Evolutionary conservation across 2,113 vertebrate genomes (phyloP), one percentile per base, ranked within the genome.

Genomic region (Aphelocoma coerulescens): DNA sequence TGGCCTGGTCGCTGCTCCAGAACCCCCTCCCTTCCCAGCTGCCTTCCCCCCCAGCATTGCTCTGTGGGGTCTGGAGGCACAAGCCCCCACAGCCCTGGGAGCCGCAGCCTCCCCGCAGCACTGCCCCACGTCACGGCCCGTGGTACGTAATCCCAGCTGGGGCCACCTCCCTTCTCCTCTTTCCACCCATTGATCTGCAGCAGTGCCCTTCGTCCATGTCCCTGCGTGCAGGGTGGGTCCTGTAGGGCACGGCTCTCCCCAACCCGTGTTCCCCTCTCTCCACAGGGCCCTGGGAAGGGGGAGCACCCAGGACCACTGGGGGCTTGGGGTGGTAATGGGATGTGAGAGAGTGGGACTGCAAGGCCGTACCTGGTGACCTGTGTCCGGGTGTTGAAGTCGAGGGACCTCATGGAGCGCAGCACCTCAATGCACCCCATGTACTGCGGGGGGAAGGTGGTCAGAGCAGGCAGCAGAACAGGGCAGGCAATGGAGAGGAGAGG

Each of bases 351-450:
- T 0, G 3, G 37, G 39, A 17, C 19, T 0, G 6, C 12, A 17
- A 21, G 67, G 68, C 28, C 76, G 83, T 98, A 99, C 99, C 99
- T 99, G 71, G 99, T 99, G 95, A 99, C 99, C 95, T 99, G 99
- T 11, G 99, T 99, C 59, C 99, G 97, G 2, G 99, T 99, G 97
- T 98, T 99, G 96, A 99, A 99, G 95, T 99, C 99, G 68, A 99
- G 97, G 28, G 99, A 99, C 35, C 99, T 98, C 99, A 99, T 99
- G 30, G 99, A 99, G 62, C 99, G 99, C 62, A 99, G 95, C 62
- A 99, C 99, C 95, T 99, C 99, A 8, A 99, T 99, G 96, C 99
- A 99, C 80, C 99, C 99, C 99, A 99, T 99, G 97, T 99, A 99
- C 99, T 99, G 95, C 0, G 3, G 49, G 74, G 26, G 37, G 7